Evolutionary conservation across 2,113 vertebrate species (phyloP).

Genomic region (Neoarius graeffei): DNA sequence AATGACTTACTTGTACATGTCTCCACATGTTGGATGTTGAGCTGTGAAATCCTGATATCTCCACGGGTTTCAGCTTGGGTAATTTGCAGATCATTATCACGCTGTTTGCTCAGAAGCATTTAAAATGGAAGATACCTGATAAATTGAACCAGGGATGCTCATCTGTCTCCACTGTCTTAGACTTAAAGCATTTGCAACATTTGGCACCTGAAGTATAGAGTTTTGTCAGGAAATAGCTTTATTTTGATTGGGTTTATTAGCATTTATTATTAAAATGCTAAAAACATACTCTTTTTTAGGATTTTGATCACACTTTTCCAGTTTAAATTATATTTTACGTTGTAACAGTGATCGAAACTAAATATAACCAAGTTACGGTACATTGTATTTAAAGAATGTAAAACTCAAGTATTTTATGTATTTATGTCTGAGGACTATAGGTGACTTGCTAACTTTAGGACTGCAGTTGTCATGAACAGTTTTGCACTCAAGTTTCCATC

Average conservation of each 20-base stretch:
- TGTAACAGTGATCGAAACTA: not conserved
- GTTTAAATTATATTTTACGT: not conserved
- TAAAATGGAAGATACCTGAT: slow-evolving; percentile 27
- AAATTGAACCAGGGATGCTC: not conserved
- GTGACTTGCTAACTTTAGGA: too few relatives aligned
- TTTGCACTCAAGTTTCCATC: too few relatives aligned
- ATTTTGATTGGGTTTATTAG: not conserved
- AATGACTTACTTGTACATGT: not conserved
- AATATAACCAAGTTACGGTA: not conserved
- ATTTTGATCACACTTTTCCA: not conserved
- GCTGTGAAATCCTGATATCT: slow-evolving; percentile 19
- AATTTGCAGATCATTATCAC: slow-evolving; percentile 35
- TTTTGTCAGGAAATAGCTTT: not conserved
- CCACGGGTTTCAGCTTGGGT: slow-evolving; percentile 12
- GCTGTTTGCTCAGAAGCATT: not conserved
- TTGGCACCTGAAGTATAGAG: not conserved
- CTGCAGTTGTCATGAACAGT: too few relatives aligned
- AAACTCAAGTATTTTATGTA: too few relatives aligned
- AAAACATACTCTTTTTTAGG: not conserved
- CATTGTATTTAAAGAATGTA: not conserved
- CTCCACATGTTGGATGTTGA: slow-evolving; percentile 6
- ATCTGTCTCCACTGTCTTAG: not conserved
- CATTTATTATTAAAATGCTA: not conserved
- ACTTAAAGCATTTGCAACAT: not conserved
- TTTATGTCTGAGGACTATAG: too few relatives aligned